Conservation (phyloP, 92 coral and sea anemone genomes). For the Siderastrea siderea region DNA sequence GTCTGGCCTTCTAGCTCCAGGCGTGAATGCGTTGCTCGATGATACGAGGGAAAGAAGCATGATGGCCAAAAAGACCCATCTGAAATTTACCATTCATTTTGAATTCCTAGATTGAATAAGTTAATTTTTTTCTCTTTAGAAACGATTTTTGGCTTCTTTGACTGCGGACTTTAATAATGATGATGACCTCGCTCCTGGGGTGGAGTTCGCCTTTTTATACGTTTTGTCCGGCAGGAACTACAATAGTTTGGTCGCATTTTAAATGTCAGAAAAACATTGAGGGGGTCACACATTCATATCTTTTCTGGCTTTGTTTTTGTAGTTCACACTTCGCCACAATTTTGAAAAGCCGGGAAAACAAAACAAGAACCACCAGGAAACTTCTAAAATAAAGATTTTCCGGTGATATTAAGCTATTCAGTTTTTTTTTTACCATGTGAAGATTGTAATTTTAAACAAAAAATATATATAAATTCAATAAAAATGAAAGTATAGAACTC, state of each 20-base stretch:
- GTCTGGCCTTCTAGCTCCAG: neutral
- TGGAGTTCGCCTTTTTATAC: constrained; percentile 2
- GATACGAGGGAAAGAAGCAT: neutral
- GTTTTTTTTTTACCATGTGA: too few relatives aligned
- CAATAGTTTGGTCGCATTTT: neutral
- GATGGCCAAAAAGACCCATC: constrained; percentile 1
- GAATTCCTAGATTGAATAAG: neutral
- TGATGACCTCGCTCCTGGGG: constrained; percentile 1
- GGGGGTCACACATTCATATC: too few relatives aligned
- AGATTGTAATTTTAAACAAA: too few relatives aligned
- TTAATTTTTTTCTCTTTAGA: neutral
- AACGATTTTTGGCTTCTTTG: neutral
- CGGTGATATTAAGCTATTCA: too few relatives aligned
- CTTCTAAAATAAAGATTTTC: too few relatives aligned
- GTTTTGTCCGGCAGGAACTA: neutral
- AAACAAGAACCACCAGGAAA: too few relatives aligned
- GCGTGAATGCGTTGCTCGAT: constrained; percentile 1
- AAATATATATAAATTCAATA: too few relatives aligned
- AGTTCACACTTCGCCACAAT: too few relatives aligned
- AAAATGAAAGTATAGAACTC: too few relatives aligned
- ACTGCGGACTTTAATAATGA: neutral
- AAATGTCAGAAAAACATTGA: too few relatives aligned
- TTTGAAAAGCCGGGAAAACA: too few relatives aligned
- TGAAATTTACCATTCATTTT: neutral
- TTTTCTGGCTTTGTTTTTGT: too few relatives aligned